phyloP scores from a whole-genome alignment of 2,797 vertebrate genomes.

The Sebastolobus altivelis region DNA sequence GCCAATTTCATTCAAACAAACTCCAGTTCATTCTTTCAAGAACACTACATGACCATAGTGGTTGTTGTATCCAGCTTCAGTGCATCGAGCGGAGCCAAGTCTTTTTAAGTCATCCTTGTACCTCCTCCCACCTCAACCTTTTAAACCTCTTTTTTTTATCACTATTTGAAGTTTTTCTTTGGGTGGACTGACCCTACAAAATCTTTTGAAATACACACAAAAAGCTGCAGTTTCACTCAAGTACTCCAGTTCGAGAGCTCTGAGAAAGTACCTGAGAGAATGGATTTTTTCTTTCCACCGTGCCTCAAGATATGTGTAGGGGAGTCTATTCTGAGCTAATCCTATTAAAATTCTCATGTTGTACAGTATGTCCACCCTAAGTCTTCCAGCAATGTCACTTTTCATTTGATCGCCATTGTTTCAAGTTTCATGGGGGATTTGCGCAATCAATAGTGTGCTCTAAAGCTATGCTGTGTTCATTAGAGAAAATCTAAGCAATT shows the following conservation, averaged over 20 bases:
- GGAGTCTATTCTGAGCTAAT: slow-evolving; percentile 51
- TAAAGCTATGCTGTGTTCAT: slow-evolving; percentile 44
- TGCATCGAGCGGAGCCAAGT: slow-evolving; percentile 14
- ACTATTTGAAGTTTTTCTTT: slow-evolving; percentile 8
- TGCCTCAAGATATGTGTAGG: slow-evolving; percentile 36
- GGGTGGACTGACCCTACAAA: neutral
- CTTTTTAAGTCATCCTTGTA: slow-evolving; percentile 12
- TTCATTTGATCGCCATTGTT: slow-evolving; percentile 59
- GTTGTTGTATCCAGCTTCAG: slow-evolving; percentile 8
- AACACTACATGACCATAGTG: neutral
- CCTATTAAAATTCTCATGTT: slow-evolving; percentile 64
- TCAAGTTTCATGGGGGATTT: slow-evolving; percentile 57
- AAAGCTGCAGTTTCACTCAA: slow-evolving; percentile 10
- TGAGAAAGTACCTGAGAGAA: slow-evolving; percentile 32
- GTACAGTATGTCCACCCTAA: slow-evolving; percentile 42
- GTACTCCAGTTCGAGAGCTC: slow-evolving; percentile 12
- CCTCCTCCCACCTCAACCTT: slow-evolving; percentile 19
- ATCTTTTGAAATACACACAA: slow-evolving; percentile 27
- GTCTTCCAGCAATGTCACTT: slow-evolving; percentile 57
- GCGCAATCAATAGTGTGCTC: slow-evolving; percentile 49
- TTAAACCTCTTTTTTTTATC: slow-evolving; percentile 22
- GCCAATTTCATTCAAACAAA: neutral
- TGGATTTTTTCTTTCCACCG: slow-evolving; percentile 14
- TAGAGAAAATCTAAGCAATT: slow-evolving; percentile 45
- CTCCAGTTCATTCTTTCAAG: slow-evolving; percentile 8